Evolutionary conservation across 1,140 invertebrate genomes (phyloP), one percentile per base, ranked within the genome.

Genomic region (Mesaphorura yosii): DNA sequence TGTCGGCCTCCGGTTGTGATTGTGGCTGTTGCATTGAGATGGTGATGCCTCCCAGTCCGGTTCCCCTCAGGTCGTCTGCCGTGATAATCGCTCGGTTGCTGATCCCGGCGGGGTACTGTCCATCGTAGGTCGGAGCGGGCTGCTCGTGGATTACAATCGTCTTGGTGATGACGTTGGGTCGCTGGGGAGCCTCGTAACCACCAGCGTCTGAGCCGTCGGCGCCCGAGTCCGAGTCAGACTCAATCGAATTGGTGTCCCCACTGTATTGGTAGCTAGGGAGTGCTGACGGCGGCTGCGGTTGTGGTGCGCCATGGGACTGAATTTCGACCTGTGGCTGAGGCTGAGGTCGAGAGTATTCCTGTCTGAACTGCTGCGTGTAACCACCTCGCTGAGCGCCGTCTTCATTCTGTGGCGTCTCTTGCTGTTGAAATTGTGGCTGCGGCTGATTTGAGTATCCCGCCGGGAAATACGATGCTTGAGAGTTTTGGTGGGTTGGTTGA

Each of bases 111-210:
- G 10, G 31, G n/a, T 10, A 34, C 31, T n/a, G n/a, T n/a, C n/a
- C n/a, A n/a, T n/a, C n/a, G n/a, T n/a, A n/a, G n/a, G n/a, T 46
- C 3, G 6, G n/a, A 15, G 34, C 23, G 7, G 48, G 31, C 26
- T 50, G 31, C 37, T 55, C 53, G 17, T 55, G 53, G 17, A 55
- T 45, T 14, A 55, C 47, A 40, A 55, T 55, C 2, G 53, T 55
- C 2, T 40, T 26, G 2, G 38, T 48, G 27, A 48, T 48, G 5
- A 48, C 20, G 37, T 48, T 48, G 31, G 46, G 46, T 48, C 27
- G 10, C 12, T 6, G 26, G 46, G 22, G 37, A 31, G 23, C 20
- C 25, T 28, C 4, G 26, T 14, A 31, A 28, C 20, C 10, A 28
- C 46, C 46, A 31, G 6, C 27, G 20, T 26, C 29, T 31, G n/a